phyloP scores from a whole-genome alignment of 2,113 vertebrate genomes.

The Xyrauchen texanus region DNA sequence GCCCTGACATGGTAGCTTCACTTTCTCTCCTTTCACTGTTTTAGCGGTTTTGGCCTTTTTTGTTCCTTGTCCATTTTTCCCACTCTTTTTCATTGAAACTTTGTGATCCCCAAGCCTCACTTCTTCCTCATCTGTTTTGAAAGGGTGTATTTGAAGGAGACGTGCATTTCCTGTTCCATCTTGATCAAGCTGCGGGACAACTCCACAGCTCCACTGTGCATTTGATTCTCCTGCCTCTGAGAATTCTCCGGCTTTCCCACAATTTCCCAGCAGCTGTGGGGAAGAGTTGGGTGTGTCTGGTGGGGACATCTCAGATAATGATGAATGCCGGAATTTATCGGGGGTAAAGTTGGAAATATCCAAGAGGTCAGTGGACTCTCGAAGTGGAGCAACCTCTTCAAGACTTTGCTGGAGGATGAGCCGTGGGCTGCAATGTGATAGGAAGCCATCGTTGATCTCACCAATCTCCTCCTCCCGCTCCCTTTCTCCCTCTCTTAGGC shows the following conservation, averaged over 20 bases:
- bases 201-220: conserved; percentile 88
- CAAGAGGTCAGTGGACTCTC: conserved; percentile 95
- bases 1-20: conserved; percentile 86
- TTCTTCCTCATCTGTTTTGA: conserved; percentile 84
- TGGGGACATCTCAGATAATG: conserved; percentile 94
- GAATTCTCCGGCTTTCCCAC: conserved; percentile 77
- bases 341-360: conserved; percentile 99
- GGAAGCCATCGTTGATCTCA: conserved; percentile 85
- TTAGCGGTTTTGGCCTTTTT: conserved; percentile 89
- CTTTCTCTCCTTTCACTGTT: conserved; percentile 88
- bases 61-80: conserved; percentile 87
- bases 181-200: conserved; percentile 75
- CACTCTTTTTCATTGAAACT: conserved; percentile 86
- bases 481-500: conserved; percentile 89
- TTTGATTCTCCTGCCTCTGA: conserved; percentile 71
- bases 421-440: conserved; percentile 97
- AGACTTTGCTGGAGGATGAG: conserved; percentile 96
- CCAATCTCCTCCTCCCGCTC: conserved; percentile 89
- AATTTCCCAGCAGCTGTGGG: conserved; percentile 85
- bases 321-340: conserved; percentile 97
- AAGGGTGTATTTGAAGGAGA: conserved; percentile 93
- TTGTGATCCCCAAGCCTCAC: conserved; percentile 78
- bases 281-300: conserved; percentile 96
- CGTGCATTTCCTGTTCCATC: conserved; percentile 82
- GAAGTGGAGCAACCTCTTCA: conserved; percentile 91